These are phyloP conservation scores for Dasyprocta punctata DNA, from an alignment of 2,113 vertebrate species.

Conservation along the genomic window DNA sequence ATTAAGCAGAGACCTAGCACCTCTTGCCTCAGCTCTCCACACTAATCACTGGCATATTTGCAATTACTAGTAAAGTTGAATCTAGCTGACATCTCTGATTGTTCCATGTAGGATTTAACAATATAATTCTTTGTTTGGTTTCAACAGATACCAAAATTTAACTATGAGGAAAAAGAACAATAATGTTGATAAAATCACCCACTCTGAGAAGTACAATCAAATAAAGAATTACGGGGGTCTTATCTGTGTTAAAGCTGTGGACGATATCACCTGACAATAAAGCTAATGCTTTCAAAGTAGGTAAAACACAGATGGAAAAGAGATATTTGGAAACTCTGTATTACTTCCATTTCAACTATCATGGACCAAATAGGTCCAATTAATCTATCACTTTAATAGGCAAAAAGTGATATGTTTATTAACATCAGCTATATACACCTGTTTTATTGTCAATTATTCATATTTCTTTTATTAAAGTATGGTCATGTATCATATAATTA, in stretches of 20 bases:
- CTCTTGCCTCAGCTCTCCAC: not conserved
- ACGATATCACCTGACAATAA: not conserved
- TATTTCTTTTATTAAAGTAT: not conserved
- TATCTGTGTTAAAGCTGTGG: not conserved
- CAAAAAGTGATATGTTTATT: not conserved
- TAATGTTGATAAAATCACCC: not conserved
- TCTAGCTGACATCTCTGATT: not conserved
- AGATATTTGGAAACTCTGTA: not conserved
- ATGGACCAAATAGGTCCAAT: not conserved
- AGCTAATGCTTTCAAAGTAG: not conserved
- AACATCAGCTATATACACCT: not conserved
- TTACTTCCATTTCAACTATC: not conserved
- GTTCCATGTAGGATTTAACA: not conserved
- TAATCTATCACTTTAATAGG: not conserved
- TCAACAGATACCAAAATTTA: not conserved
- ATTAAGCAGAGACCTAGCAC: not conserved
- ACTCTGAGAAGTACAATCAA: not conserved
- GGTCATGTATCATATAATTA: not conserved
- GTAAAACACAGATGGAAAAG: not conserved
- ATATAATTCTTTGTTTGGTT: not conserved
- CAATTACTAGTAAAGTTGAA: not conserved
- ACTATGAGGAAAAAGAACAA: not conserved
- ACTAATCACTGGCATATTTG: not conserved
- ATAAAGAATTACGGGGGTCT: not conserved
- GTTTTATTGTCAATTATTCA: not conserved